phyloP scores from a whole-genome alignment of 2,113 vertebrate species.

The Catharus bicknelli region DNA sequence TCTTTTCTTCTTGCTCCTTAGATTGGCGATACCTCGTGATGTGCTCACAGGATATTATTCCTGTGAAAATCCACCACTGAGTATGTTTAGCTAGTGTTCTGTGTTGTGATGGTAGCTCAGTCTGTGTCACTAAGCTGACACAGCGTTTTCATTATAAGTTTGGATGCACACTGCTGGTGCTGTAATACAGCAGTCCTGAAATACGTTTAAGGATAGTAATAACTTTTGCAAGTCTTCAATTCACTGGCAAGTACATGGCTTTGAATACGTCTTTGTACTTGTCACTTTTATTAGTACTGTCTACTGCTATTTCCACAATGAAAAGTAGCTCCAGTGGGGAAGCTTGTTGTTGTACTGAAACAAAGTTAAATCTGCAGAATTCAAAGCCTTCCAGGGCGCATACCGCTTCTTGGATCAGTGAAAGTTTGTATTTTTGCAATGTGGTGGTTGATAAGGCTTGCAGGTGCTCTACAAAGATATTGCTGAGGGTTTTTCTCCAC shows the following conservation, averaged over 20 bases:
- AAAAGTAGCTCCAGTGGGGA: neutral
- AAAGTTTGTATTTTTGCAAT: neutral
- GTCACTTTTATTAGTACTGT: neutral
- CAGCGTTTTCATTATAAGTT: neutral
- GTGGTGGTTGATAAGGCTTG: neutral
- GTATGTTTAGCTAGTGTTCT: neutral
- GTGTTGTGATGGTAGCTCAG: neutral
- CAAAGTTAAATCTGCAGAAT: neutral
- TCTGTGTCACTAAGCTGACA: neutral
- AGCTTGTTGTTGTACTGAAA: neutral
- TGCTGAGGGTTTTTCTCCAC: neutral
- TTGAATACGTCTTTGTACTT: neutral
- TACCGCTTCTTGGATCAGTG: neutral
- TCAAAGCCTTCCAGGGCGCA: neutral
- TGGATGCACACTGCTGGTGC: neutral
- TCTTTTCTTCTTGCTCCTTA: neutral
- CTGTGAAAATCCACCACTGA: neutral
- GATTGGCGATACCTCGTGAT: neutral
- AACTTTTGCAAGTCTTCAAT: neutral
- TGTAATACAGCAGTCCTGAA: neutral
- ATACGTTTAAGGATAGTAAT: neutral
- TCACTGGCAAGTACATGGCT: neutral
- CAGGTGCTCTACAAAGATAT: neutral
- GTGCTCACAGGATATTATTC: neutral
- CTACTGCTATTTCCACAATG: neutral